Evolutionary conservation across 1,140 invertebrate genomes (phyloP).

Genomic region (Stegodyphus mimosarum): DNA sequence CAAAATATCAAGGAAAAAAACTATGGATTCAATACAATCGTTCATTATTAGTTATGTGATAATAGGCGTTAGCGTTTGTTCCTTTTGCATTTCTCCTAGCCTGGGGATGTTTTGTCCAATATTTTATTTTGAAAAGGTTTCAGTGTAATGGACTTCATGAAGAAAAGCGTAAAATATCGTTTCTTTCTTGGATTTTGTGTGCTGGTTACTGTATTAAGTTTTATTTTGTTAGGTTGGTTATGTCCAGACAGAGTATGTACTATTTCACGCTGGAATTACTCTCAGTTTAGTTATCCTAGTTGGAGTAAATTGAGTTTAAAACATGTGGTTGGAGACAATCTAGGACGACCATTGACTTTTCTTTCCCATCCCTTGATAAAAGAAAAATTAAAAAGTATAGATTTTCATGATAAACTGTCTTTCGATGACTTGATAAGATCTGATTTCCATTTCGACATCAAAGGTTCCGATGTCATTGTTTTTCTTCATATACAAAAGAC

Average conservation of each 20-base stretch:
- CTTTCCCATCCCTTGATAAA: conserved; percentile 54
- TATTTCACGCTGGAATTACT: conserved; percentile 72
- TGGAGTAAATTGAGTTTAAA: conserved; percentile 70
- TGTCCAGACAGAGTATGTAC: conserved; percentile 88
- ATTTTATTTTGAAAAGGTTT: too few species aligned
- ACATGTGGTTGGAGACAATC: conserved; percentile 79
- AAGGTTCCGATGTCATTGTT: conserved; percentile 95
- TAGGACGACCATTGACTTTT: conserved; percentile 61
- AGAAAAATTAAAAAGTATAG: conserved; percentile 18
- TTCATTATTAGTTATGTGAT: conserved; percentile 36
- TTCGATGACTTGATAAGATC: conserved; percentile 62
- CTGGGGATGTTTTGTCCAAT: neutral
- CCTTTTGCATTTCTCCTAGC: neutral
- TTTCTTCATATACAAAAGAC: conserved; percentile 99
- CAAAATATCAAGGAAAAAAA: too few species aligned
- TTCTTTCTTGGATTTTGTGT: conserved; percentile 74
- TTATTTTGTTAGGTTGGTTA: conserved; percentile 88
- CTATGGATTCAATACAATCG: too few species aligned
- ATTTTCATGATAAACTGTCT: conserved; percentile 60
- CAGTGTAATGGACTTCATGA: conserved; percentile 52
- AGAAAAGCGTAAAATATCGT: conserved; percentile 57
- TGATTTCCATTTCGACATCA: conserved; percentile 71
- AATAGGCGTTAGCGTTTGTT: conserved; percentile 9
- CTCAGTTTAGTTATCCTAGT: conserved; percentile 64
- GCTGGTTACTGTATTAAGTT: conserved; percentile 76